Evolutionary conservation across 2,888 invertebrate genomes (phyloP).

Genomic region (Cataglyphis rosenhaueri): DNA sequence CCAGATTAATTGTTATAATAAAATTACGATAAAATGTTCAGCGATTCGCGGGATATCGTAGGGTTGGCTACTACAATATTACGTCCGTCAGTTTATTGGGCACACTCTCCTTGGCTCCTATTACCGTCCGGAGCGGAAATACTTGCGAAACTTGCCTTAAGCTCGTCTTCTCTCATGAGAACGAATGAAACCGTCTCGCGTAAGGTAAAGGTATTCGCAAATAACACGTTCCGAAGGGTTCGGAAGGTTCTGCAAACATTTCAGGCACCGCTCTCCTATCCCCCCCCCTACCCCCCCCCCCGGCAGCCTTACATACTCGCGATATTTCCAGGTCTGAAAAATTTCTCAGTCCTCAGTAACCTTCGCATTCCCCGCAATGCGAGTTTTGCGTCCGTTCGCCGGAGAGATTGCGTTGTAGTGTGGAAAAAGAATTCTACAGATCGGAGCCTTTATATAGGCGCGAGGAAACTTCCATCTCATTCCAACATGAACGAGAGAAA

Average conservation of each 20-base stretch:
- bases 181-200: constrained; percentile 67
- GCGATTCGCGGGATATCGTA: too few species aligned
- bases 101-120: constrained; percentile 52
- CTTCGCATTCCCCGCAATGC: constrained; percentile 28
- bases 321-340: constrained; percentile 64
- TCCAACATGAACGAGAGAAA: background rate
- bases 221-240: constrained; percentile 74
- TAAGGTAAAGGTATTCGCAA: constrained; percentile 73
- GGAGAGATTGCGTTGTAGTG: background rate
- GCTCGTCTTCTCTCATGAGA: constrained; percentile 73
- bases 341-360: constrained; percentile 21
- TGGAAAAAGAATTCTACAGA: background rate
- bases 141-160: constrained; percentile 65
- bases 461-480: background rate
- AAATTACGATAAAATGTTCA: constrained; percentile 41
- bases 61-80: background rate
- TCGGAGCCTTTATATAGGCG: background rate
- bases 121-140: constrained; percentile 67
- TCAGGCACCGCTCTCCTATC: constrained; percentile 71
- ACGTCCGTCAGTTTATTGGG: constrained; percentile 64
- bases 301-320: constrained; percentile 38
- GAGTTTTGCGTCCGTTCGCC: background rate
- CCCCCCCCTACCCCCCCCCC: constrained; percentile 57
- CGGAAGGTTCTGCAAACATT: constrained; percentile 74
- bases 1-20: constrained; percentile 49